Conservation (phyloP, 2,113 vertebrate species). For the Antechinus flavipes region DNA sequence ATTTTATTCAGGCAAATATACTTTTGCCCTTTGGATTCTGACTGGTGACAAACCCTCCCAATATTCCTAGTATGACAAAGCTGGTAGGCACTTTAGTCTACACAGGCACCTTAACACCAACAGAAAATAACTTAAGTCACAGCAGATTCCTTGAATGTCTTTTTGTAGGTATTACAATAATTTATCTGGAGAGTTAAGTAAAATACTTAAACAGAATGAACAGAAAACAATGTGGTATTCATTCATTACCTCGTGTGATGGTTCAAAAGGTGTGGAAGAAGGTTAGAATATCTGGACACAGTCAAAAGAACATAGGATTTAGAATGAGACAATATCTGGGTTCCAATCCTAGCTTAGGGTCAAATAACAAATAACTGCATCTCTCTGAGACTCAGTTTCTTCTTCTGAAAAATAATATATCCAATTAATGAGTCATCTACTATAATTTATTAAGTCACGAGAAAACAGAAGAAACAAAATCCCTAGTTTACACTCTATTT, state of each 20-base stretch:
- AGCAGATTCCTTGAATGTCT: neutral
- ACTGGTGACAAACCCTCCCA: neutral
- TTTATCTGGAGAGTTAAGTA: neutral
- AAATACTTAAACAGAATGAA: neutral
- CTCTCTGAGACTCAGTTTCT: too few relatives aligned
- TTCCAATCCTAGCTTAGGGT: too few relatives aligned
- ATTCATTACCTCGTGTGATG: neutral
- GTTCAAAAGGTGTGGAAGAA: neutral
- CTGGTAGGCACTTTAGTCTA: neutral
- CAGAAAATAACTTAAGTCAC: neutral
- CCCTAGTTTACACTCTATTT: too few relatives aligned
- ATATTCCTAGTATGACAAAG: neutral
- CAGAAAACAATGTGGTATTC: neutral
- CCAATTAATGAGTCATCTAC: too few relatives aligned
- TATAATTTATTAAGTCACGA: too few relatives aligned
- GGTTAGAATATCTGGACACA: neutral
- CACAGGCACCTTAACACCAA: neutral
- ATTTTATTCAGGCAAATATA: neutral
- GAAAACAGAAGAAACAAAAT: too few relatives aligned
- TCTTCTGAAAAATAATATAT: too few relatives aligned
- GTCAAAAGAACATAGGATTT: too few relatives aligned
- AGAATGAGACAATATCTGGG: too few relatives aligned
- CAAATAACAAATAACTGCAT: too few relatives aligned
- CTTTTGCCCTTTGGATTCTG: neutral
- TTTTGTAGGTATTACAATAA: neutral